Evolutionary conservation across 2,888 invertebrate genomes (phyloP).

Genomic region (Sphaerophoria rueppellii): DNA sequence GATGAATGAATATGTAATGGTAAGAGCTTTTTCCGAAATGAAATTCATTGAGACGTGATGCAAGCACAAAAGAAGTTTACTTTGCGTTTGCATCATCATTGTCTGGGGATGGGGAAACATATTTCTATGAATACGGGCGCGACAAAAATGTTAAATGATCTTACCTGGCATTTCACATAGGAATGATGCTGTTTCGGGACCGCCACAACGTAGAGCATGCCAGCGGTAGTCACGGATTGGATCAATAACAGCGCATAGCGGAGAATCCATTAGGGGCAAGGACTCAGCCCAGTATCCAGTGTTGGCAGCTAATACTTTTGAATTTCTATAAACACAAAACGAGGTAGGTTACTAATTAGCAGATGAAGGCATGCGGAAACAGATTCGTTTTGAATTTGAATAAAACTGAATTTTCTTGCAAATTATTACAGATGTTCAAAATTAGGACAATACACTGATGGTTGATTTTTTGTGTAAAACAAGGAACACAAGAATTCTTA

Average conservation of each 20-base stretch:
- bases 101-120: neutral
- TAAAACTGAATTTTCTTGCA: too few species aligned
- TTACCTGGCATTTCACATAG: slow-evolving; percentile 91
- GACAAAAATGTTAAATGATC: slow-evolving; percentile 53
- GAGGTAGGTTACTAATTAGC: neutral
- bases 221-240: slow-evolving; percentile 90
- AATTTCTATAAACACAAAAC: slow-evolving; percentile 77
- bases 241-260: slow-evolving; percentile 89
- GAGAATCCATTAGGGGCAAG: slow-evolving; percentile 85
- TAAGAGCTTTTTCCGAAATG: slow-evolving; percentile 58
- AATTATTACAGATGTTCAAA: too few species aligned
- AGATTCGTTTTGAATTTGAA: neutral
- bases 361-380: neutral
- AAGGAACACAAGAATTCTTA: too few species aligned
- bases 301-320: slow-evolving; percentile 80
- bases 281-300: slow-evolving; percentile 89
- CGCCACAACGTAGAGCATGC: slow-evolving; percentile 89
- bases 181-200: slow-evolving; percentile 90
- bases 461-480: too few species aligned
- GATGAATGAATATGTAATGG: slow-evolving; percentile 65
- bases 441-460: too few species aligned
- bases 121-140: neutral
- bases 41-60: slow-evolving; percentile 67
- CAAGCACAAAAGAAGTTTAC: slow-evolving; percentile 59
- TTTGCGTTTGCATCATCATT: slow-evolving; percentile 12